These are phyloP conservation scores for Calliphora vomitoria DNA, from an alignment of 2,888 invertebrate species.

Conservation along the genomic window DNA sequence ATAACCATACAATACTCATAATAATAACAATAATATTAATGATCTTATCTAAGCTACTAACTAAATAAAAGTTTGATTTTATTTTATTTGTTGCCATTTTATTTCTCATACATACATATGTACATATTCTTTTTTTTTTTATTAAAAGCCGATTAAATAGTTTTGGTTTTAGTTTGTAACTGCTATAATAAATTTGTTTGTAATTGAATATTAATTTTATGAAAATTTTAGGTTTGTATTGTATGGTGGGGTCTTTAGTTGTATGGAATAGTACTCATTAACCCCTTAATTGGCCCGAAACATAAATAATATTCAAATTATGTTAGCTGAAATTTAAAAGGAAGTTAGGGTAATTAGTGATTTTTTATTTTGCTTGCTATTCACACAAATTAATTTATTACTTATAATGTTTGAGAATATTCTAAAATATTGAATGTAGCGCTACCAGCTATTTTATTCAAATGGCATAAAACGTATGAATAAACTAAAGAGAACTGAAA, in stretches of 20 bases:
- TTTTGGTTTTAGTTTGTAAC: not conserved
- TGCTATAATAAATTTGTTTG: conserved; percentile 27
- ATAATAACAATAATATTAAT: conserved; percentile 26
- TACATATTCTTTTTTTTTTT: not conserved
- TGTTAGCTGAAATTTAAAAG: not conserved
- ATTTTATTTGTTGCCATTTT: not conserved
- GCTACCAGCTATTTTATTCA: too few relatives aligned
- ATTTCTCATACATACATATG: not conserved
- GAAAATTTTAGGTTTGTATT: not conserved
- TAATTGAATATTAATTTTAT: conserved; percentile 35
- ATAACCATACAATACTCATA: not conserved
- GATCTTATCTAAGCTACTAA: conserved; percentile 47
- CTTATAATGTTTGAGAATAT: too few relatives aligned
- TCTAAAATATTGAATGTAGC: too few relatives aligned
- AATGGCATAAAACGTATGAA: too few relatives aligned
- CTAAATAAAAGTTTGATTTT: conserved; percentile 31
- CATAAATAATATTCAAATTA: not conserved
- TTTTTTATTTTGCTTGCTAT: not conserved
- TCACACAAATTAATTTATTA: too few relatives aligned
- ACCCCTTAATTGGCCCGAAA: not conserved
- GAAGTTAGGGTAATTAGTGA: not conserved
- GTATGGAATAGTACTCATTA: not conserved
- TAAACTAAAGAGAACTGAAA: too few relatives aligned
- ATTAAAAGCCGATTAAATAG: conserved; percentile 37
- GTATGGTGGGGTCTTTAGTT: not conserved